A percentile compares a stretch with the other conserved stretches of the same genome.
Evolutionary conservation across 2,888 invertebrate species (phyloP).

Genomic region (Tillus elongatus): DNA sequence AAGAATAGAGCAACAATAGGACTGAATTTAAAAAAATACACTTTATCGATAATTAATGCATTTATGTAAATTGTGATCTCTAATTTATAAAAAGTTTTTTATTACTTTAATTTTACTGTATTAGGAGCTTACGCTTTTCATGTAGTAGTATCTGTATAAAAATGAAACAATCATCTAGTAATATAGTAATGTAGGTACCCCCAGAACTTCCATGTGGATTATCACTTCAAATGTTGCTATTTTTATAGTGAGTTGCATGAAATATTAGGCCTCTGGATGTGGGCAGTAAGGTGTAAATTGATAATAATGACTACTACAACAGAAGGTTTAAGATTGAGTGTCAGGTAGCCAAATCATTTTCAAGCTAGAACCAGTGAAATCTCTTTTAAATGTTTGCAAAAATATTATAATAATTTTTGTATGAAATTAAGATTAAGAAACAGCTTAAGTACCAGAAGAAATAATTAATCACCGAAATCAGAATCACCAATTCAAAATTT

Average conservation of each 20-base stretch:
- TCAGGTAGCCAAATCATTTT: too few relatives aligned
- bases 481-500: too few relatives aligned
- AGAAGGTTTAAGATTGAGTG: too few relatives aligned
- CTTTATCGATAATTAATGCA: background rate
- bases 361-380: too few relatives aligned
- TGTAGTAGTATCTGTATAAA: background rate
- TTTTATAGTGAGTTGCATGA: slow-evolving; percentile 3
- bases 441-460: too few relatives aligned
- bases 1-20: background rate
- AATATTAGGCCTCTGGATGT: too few relatives aligned
- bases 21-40: background rate
- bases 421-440: too few relatives aligned
- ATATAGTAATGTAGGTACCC: slow-evolving; percentile 1
- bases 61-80: background rate
- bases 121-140: slow-evolving; percentile 2
- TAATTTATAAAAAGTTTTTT: slow-evolving; percentile 2
- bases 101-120: background rate
- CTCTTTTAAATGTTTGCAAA: too few relatives aligned
- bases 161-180: background rate
- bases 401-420: too few relatives aligned
- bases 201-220: background rate
- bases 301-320: too few relatives aligned
- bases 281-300: too few relatives aligned
- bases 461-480: too few relatives aligned
- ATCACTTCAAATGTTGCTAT: background rate